Percentiles rank a stretch among this genome's conserved stretches.
Evolutionary conservation across 2,888 invertebrate species (phyloP).

Genomic region (Agrenia bidenticulata): DNA sequence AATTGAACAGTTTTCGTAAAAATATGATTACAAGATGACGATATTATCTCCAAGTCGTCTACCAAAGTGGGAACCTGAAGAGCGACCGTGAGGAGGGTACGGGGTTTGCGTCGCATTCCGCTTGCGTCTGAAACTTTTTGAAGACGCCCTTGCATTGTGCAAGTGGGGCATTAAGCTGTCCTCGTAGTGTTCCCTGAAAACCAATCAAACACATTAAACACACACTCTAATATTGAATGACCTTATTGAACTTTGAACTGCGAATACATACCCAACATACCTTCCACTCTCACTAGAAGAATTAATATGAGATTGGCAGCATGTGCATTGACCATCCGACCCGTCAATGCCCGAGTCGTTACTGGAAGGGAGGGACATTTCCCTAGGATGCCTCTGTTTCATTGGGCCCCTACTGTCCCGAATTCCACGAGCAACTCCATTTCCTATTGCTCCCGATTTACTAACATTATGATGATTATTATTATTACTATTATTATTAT

Average conservation of each 20-base stretch:
- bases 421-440: conserved; percentile 22
- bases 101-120: conserved; percentile 38
- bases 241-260: not conserved
- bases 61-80: conserved; percentile 30
- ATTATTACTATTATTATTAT: conserved; percentile 13
- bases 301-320: conserved; percentile 49
- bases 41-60: conserved; percentile 36
- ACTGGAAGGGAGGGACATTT: conserved; percentile 49
- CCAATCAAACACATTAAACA: not conserved
- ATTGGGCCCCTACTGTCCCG: conserved; percentile 21
- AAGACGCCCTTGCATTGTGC: conserved; percentile 30
- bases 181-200: conserved; percentile 48
- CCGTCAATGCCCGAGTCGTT: conserved; percentile 52
- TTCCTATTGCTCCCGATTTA: conserved; percentile 23
- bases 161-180: conserved; percentile 50
- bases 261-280: conserved; percentile 21
- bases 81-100: conserved; percentile 32
- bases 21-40: conserved; percentile 32
- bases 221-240: not conserved
- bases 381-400: conserved; percentile 34
- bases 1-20: too few relatives aligned
- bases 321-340: conserved; percentile 50
- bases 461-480: conserved; percentile 10
- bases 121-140: conserved; percentile 41
- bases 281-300: conserved; percentile 44